Conservation (phyloP, 2,797 vertebrate species). For the Pogonophryne albipinna region DNA sequence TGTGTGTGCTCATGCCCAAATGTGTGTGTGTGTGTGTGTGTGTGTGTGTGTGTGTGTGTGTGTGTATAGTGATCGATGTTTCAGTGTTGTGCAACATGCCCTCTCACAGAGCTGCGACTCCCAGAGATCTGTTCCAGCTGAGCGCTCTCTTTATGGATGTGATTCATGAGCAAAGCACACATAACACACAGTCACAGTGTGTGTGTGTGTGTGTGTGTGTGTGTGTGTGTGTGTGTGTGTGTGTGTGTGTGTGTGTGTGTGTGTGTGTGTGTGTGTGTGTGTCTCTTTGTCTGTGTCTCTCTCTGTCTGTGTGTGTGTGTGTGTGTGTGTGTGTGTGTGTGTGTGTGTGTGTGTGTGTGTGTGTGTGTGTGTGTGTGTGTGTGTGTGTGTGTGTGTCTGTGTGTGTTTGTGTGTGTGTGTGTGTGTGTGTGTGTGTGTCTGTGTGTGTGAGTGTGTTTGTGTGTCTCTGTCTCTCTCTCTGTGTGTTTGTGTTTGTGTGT, state of each 20-base stretch:
- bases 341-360: no score
- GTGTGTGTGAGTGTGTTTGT: no score
- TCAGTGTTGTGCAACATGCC: background rate
- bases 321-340: no score
- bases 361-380: no score
- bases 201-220: background rate
- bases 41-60: conserved; percentile 4
- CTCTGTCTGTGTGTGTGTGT: no score
- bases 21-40: background rate
- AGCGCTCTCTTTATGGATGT: conserved; percentile 34
- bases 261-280: background rate
- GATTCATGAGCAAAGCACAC: conserved; percentile 6
- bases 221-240: background rate
- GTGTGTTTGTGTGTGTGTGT: no score
- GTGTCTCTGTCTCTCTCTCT: no score
- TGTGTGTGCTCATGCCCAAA: background rate
- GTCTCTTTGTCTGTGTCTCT: no score
- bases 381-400: no score
- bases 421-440: no score
- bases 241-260: conserved; percentile 2
- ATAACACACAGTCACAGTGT: conserved; percentile 18
- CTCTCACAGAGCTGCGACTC: conserved; percentile 22
- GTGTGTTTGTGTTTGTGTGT: no score
- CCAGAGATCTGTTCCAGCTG: conserved; percentile 32
- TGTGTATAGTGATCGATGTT: background rate